Base-by-base conservation (phyloP, 2,888 invertebrate genomes). In the Sinhomidia bicolor region DNA sequence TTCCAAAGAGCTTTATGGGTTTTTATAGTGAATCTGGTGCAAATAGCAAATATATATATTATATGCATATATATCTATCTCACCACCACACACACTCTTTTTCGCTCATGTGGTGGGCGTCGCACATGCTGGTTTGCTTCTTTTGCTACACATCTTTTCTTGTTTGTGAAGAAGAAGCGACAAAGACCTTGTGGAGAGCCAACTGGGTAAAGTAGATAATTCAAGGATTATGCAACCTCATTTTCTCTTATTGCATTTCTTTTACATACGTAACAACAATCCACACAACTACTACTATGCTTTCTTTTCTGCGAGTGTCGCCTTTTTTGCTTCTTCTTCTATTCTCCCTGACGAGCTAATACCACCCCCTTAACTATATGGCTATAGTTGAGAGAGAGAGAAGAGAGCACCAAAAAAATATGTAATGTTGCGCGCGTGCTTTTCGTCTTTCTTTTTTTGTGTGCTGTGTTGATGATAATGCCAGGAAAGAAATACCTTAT, bases 201-300 rank as follows among this genome's bases (percentile, higher is more conserved):
- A 86, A 86, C 80, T 86, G 87, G 81, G 87, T 81, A 87, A 87
- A 74, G 82, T 20, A 81, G 87, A 87, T 87, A 87, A 87, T 87
- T 87, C 81, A 87, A 29, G 82, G 87, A 87, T 87, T 87, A 81
- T 81, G 87, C 82, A 87, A 74, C 87, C 87, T 87, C 87, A 87
- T 87, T 87, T 81, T 74, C 87, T 36, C 82, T 81, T 87, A 81
- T 87, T 87, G 87, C 87, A 87, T 47, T 76, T 32, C 47, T 76
- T 76, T 82, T 62, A 76, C 76, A 57, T 81, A 54, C 32, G 36
- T 29, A 41, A 12, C 14, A n/a, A n/a, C n/a, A n/a, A n/a, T 29
- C 1, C 60, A 60, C 12, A 60, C 12, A 23, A 23, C 0, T 26
- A 60, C 3, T 9, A 26, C 12, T 29, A 14, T 4, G 26, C 47